A percentile compares a stretch with the other conserved stretches of the same genome.
phyloP scores from a whole-genome alignment of 2,888 invertebrate species.

The Amblyteles armatorius region DNA sequence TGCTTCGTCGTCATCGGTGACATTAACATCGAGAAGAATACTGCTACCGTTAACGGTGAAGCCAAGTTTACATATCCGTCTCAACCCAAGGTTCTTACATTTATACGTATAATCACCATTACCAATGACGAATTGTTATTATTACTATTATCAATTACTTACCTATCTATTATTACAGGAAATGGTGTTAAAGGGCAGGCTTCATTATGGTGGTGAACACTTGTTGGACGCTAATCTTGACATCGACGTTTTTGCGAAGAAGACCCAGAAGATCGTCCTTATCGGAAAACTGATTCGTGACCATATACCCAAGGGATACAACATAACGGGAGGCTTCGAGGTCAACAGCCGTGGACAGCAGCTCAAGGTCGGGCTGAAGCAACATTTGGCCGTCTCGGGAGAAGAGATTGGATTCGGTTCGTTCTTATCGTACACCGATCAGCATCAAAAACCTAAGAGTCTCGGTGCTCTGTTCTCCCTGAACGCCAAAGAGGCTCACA shows the following conservation, averaged over 20 bases:
- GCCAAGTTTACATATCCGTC: constrained; percentile 89
- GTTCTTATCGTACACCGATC: constrained; percentile 80
- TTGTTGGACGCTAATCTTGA: constrained; percentile 84
- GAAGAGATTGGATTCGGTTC: constrained; percentile 80
- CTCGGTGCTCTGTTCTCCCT: constrained; percentile 74
- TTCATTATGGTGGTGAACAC: constrained; percentile 83
- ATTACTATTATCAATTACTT: background rate
- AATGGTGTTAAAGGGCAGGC: constrained; percentile 84
- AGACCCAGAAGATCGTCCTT: constrained; percentile 86
- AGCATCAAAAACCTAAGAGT: constrained; percentile 81
- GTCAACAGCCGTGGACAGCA: constrained; percentile 85
- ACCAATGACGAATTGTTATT: background rate
- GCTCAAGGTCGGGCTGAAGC: constrained; percentile 80
- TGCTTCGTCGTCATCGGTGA: constrained; percentile 86
- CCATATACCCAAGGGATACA: constrained; percentile 81
- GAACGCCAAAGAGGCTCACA: constrained; percentile 69
- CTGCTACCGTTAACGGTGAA: constrained; percentile 86
- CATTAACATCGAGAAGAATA: constrained; percentile 85
- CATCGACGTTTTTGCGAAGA: constrained; percentile 87
- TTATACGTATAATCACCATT: background rate
- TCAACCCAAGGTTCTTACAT: constrained; percentile 86
- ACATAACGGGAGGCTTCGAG: constrained; percentile 82
- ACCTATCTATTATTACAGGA: constrained; percentile 78
- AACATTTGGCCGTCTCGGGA: constrained; percentile 79
- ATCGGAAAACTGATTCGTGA: constrained; percentile 78